Evolutionary conservation across 2,888 invertebrate species (phyloP), one percentile per base, ranked within the genome.

Genomic region (Polydrusus tereticollis): DNA sequence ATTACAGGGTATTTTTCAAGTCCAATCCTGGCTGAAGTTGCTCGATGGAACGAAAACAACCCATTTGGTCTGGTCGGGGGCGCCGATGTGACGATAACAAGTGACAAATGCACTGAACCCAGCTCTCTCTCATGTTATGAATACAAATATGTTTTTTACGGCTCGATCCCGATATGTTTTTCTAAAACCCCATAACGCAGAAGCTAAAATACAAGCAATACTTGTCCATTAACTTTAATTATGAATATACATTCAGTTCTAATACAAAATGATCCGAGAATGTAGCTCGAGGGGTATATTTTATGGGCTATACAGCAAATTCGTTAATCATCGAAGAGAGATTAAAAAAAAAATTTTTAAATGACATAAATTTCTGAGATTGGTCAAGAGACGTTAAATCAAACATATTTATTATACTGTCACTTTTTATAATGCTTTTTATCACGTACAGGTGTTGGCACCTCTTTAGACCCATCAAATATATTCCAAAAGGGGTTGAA

Each of bases 71-170:
- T 80, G 78, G 78, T 86, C 87, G 86, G 86, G 86, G 81, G 85
- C 84, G 85, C 86, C 88, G 88, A 88, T 86, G 85, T 82, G 83
- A 83, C 83, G 88, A 89, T 89, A 89, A 87, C 81, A 81, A 79
- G 83, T 85, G 85, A 85, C 83, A 83, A 83, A 85, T 82, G 83
- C 78, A 83, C 83, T 84, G 84, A 83, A 82, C 83, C 83, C 83
- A 82, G 65, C 78, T 78, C 81, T 78, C 81, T 81, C 79, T 81
- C 79, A 82, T 83, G 84, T 85, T 84, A 84, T 84, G 84, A 85
- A 85, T 85, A 85, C 84, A 83, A 84, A 84, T 77, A 77, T 45
- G 45, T 55, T 72, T 55, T 72, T 72, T 52, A 62, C 60, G 55
- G 50, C 41, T 10, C 18, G 23, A 60, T 29, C 7, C 16, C 52